A percentile compares a stretch with the other conserved stretches of the same genome.
These are phyloP conservation scores for Teleopsis dalmanni DNA, from an alignment of 1,140 invertebrate species.

Conservation along the genomic window DNA sequence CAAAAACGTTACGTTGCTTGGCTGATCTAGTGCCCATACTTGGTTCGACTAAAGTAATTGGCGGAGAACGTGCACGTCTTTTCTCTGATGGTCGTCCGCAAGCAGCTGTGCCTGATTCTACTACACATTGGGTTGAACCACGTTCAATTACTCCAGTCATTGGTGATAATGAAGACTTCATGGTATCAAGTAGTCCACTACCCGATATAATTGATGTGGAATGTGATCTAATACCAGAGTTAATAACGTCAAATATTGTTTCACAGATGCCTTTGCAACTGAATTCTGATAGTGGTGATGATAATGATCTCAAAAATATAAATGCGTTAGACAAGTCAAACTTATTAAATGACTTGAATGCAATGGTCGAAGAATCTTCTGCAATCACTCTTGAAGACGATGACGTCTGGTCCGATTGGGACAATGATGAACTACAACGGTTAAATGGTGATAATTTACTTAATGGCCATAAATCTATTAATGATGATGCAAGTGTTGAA, in stretches of 20 bases:
- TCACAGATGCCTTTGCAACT: slow-evolving; percentile 58
- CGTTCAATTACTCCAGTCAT: slow-evolving; percentile 39
- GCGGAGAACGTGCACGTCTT: slow-evolving; percentile 66
- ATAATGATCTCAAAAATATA: too few relatives aligned
- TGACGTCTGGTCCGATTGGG: slow-evolving; percentile 71
- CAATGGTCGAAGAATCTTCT: too few relatives aligned
- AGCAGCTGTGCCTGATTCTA: slow-evolving; percentile 21
- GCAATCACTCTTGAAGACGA: too few relatives aligned
- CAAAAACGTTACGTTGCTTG: slow-evolving; percentile 66
- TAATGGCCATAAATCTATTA: not conserved
- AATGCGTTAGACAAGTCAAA: too few relatives aligned
- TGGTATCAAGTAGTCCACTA: slow-evolving; percentile 35
- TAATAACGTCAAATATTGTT: slow-evolving; percentile 18
- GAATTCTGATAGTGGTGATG: slow-evolving; percentile 74
- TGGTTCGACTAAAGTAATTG: slow-evolving; percentile 67
- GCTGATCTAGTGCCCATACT: slow-evolving; percentile 76
- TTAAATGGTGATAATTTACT: slow-evolving; percentile 7
- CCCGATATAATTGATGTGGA: slow-evolving; percentile 18
- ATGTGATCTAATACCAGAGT: too few relatives aligned
- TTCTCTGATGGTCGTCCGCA: slow-evolving; percentile 74
- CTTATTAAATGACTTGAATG: too few relatives aligned
- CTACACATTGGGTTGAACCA: slow-evolving; percentile 26
- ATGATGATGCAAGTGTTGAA: slow-evolving; percentile 3
- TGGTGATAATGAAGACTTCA: slow-evolving; percentile 28
- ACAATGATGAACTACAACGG: slow-evolving; percentile 48